Conservation (phyloP, 2,113 vertebrate genomes). For the Tachysurus fulvidraco region DNA sequence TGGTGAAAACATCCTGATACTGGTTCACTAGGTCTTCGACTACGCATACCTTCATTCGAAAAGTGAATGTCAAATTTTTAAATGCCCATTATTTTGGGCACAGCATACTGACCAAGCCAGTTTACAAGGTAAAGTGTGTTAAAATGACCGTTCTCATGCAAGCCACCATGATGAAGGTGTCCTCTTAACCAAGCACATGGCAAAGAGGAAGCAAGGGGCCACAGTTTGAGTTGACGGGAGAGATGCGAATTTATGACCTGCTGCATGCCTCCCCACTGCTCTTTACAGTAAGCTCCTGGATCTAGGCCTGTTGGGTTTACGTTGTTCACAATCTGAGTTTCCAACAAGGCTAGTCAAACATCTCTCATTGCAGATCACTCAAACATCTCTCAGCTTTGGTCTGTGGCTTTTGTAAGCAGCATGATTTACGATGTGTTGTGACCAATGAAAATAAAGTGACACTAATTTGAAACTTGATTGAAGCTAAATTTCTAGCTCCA, state of each 20-base stretch:
- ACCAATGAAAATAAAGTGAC: constrained; percentile 10
- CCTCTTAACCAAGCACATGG: constrained; percentile 31
- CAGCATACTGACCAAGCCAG: constrained; percentile 30
- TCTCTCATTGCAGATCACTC: constrained; percentile 21
- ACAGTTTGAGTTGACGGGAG: constrained; percentile 37
- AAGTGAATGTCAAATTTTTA: neutral
- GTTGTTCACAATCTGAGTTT: constrained; percentile 34
- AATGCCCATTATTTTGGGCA: neutral
- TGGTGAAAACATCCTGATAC: neutral
- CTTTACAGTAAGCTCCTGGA: neutral
- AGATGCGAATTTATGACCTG: constrained; percentile 54
- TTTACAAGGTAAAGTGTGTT: constrained; percentile 36
- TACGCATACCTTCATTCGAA: neutral
- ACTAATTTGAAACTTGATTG: neutral
- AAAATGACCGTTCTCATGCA: constrained; percentile 20
- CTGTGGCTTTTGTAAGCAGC: neutral
- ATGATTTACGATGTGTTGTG: constrained; percentile 11
- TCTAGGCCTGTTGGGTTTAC: constrained; percentile 35
- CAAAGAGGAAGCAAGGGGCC: constrained; percentile 39
- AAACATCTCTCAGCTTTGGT: neutral
- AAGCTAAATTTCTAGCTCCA: constrained; percentile 6
- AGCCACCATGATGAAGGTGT: constrained; percentile 22
- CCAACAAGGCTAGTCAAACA: constrained; percentile 31
- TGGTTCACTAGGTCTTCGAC: neutral
- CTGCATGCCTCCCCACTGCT: constrained; percentile 35